Evolutionary conservation across 2,113 vertebrate genomes (phyloP).

Genomic region (Stegastes partitus): DNA sequence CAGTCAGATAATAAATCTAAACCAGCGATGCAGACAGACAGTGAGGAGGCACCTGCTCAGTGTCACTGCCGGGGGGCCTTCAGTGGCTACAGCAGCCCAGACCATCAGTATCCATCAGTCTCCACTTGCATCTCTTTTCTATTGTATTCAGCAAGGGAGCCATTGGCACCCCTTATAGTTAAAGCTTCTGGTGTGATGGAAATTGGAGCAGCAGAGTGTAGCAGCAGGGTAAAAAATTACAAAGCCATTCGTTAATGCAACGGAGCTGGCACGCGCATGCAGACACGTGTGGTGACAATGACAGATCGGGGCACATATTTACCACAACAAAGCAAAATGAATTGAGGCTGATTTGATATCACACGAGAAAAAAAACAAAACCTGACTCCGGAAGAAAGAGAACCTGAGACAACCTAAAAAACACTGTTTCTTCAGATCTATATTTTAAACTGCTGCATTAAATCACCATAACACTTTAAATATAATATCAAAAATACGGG

Average conservation of each 20-base stretch:
- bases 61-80: slow-evolving; percentile 39
- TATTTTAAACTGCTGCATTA: background rate
- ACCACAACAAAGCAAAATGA: slow-evolving; percentile 19
- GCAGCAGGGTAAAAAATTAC: background rate
- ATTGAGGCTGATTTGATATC: slow-evolving; percentile 1
- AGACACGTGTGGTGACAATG: background rate
- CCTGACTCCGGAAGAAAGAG: background rate
- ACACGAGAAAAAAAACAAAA: slow-evolving; percentile 14
- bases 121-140: slow-evolving; percentile 35
- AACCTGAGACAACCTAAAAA: background rate
- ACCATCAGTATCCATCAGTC: slow-evolving; percentile 51
- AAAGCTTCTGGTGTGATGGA: slow-evolving; percentile 22
- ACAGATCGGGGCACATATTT: background rate
- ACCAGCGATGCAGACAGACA: slow-evolving; percentile 40
- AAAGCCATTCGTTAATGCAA: slow-evolving; percentile 6
- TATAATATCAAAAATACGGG: too few relatives aligned
- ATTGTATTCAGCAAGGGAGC: slow-evolving; percentile 1
- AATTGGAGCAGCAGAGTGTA: slow-evolving; percentile 5
- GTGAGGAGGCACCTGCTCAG: slow-evolving; percentile 63
- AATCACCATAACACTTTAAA: too few relatives aligned
- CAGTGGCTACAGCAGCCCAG: slow-evolving; percentile 20
- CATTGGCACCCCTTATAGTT: background rate
- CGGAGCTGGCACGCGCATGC: background rate
- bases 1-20: slow-evolving; percentile 53
- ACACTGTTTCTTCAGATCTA: background rate